A percentile compares a stretch with the other conserved stretches of the same genome.
Conservation (phyloP, 1,140 invertebrate genomes). For the Drosophila athabasca region DNA sequence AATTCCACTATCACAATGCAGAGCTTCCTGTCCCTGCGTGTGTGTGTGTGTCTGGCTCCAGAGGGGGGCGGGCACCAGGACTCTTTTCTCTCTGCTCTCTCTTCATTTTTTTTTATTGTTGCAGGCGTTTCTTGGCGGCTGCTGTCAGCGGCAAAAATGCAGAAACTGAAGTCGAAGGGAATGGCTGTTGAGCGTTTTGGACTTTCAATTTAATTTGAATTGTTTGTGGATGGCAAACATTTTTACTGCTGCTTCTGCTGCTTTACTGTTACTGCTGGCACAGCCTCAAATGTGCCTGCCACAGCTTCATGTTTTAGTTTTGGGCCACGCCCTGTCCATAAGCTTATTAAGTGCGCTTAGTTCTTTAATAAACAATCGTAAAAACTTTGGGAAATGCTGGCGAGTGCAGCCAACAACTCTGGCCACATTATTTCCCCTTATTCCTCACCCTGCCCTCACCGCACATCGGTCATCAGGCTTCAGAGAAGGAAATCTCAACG, state of each 20-base stretch:
- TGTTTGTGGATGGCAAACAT: slow-evolving; percentile 67
- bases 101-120: slow-evolving; percentile 19
- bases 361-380: slow-evolving; percentile 77
- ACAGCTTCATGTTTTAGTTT: background rate
- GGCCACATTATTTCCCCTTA: slow-evolving; percentile 11
- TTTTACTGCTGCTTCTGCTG: slow-evolving; percentile 40
- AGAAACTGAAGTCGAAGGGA: slow-evolving; percentile 32
- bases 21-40: slow-evolving; percentile 2
- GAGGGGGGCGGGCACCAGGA: background rate
- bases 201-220: slow-evolving; percentile 78
- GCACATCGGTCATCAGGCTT: slow-evolving; percentile 12
- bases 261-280: slow-evolving; percentile 13
- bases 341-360: slow-evolving; percentile 78
- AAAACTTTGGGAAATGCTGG: slow-evolving; percentile 63
- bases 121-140: slow-evolving; percentile 14
- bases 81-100: background rate
- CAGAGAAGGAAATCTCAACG: slow-evolving; percentile 37
- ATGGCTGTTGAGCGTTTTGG: slow-evolving; percentile 46
- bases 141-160: slow-evolving; percentile 45
- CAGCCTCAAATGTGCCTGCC: background rate
- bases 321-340: slow-evolving; percentile 45
- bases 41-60: background rate
- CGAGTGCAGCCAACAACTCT: slow-evolving; percentile 55
- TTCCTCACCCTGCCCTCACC: background rate
- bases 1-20: slow-evolving; percentile 52